Conservation (phyloP, 1,140 invertebrate genomes). For the Amphibalanus amphitrite region DNA sequence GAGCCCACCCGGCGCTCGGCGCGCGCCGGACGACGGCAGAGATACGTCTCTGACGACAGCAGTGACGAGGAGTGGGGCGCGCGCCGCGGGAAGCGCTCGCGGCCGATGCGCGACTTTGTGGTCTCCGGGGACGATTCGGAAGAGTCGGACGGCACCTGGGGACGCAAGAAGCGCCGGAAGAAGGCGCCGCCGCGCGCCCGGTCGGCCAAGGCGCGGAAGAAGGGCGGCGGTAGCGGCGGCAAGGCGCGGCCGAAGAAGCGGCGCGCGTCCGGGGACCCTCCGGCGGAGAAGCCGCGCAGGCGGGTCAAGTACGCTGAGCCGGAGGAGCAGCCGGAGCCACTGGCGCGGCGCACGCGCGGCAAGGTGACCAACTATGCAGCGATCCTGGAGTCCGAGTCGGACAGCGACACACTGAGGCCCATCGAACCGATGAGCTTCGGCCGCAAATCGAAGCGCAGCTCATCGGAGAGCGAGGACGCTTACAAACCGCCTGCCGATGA, state of each 20-base stretch:
- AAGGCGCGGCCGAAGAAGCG: not conserved
- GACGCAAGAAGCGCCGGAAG: not conserved
- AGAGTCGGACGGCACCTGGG: not conserved
- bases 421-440: not conserved
- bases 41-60: not conserved
- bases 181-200: not conserved
- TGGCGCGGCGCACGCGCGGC: not conserved
- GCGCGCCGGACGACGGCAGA: not conserved
- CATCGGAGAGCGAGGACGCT: constrained; percentile 11
- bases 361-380: not conserved
- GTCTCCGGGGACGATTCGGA: not conserved
- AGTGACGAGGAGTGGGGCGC: not conserved
- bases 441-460: not conserved
- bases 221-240: not conserved
- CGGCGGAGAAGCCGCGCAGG: not conserved
- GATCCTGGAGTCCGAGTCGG: not conserved
- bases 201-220: not conserved
- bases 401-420: not conserved
- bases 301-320: not conserved
- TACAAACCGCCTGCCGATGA: constrained; percentile 17
- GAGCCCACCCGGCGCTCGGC: constrained; percentile 4
- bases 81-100: not conserved
- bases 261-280: not conserved
- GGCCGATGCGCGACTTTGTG: not conserved
- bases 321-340: not conserved